Evolutionary conservation across 2,888 invertebrate genomes (phyloP).

Genomic region (Lucinisca nassula): DNA sequence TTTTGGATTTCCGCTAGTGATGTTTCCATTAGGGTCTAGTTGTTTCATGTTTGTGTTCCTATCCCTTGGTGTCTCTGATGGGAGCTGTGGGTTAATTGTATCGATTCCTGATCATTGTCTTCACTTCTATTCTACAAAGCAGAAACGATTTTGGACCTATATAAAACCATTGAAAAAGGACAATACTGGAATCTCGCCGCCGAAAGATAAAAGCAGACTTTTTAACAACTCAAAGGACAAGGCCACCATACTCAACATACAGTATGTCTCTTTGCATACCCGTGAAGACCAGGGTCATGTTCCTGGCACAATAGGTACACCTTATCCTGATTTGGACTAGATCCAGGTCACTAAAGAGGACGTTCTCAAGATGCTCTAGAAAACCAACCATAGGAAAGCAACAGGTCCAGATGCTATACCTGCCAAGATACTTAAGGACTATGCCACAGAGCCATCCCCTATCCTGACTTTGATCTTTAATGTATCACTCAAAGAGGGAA

Average conservation of each 20-base stretch:
- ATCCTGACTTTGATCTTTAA: neutral
- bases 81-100: too few species aligned
- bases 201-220: neutral
- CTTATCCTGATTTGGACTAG: neutral
- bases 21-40: too few species aligned
- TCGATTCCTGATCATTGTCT: too few species aligned
- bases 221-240: neutral
- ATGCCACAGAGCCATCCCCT: too few species aligned
- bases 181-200: neutral
- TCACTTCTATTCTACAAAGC: too few species aligned
- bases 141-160: slow-evolving; percentile 21
- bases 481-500: neutral
- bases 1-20: too few species aligned
- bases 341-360: neutral
- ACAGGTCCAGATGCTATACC: neutral
- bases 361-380: too few species aligned
- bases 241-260: neutral
- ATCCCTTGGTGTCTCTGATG: too few species aligned
- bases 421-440: neutral
- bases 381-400: neutral
- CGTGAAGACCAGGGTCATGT: neutral
- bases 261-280: neutral
- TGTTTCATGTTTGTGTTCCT: too few species aligned
- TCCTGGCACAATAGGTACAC: neutral
- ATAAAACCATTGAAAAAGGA: slow-evolving; percentile 21